These are phyloP conservation scores for Drosophila putrida DNA, from an alignment of 2,888 invertebrate species.

Conservation along the genomic window DNA sequence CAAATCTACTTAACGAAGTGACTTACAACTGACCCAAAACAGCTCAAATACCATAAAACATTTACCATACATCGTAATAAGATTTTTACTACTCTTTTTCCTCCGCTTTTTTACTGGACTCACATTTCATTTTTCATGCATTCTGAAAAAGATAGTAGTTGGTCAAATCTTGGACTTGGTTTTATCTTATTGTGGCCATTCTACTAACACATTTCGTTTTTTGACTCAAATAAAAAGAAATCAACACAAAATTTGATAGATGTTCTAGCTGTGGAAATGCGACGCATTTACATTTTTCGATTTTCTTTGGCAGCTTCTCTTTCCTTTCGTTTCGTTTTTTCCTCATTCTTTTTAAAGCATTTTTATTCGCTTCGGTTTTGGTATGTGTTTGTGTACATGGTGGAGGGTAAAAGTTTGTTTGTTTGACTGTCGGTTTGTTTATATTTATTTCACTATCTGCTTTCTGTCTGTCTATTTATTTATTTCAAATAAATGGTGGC, in stretches of 20 bases:
- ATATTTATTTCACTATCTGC: constrained; percentile 61
- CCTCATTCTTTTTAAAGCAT: constrained; percentile 36
- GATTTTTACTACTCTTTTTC: constrained; percentile 58
- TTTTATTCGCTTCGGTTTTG: constrained; percentile 32
- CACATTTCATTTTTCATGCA: constrained; percentile 61
- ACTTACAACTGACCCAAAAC: constrained; percentile 49
- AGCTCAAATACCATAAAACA: constrained; percentile 22
- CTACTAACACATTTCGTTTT: constrained; percentile 33
- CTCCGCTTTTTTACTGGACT: neutral
- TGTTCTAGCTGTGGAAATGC: constrained; percentile 66
- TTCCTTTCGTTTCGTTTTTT: constrained; percentile 18
- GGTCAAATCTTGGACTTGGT: constrained; percentile 39
- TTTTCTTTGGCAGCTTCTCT: constrained; percentile 50
- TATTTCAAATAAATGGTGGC: constrained; percentile 67
- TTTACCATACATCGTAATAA: constrained; percentile 57
- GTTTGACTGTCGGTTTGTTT: constrained; percentile 61
- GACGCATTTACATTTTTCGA: constrained; percentile 70
- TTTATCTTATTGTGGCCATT: constrained; percentile 52
- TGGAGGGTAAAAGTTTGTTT: constrained; percentile 50
- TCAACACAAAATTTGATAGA: constrained; percentile 73
- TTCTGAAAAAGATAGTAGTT: constrained; percentile 15
- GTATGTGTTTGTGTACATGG: neutral
- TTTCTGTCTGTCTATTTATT: constrained; percentile 51
- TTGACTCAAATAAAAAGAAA: constrained; percentile 38
- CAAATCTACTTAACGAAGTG: constrained; percentile 70